Evolutionary conservation across 2,888 invertebrate species (phyloP), one percentile per base, ranked within the genome.

Genomic region (Leucophora obtusa): DNA sequence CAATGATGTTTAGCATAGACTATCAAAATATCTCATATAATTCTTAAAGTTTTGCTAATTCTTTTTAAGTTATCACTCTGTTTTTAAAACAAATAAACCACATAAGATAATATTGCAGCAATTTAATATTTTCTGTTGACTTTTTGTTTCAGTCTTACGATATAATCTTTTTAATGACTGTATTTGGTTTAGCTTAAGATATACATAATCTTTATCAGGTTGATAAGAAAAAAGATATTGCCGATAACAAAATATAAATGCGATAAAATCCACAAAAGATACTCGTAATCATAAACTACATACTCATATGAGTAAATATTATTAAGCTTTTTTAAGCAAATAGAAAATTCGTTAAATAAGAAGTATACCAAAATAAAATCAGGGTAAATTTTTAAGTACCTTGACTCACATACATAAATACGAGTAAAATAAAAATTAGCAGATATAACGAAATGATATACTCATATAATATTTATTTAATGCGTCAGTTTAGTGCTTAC

Each of bases 121-220:
- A 65, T 65, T 54, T 43, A 59, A 54, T 54, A 24, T 63, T 53
- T 65, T 78, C 33, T 68, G 54, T 50, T 47, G 17, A 21, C 35
- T 59, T 10, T 53, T 60, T 14, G 5, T 24, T 54, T 53, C 21
- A 59, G 24, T 17, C 35, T n/a, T 69, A 81, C 69, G 73, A 69
- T 51, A 73, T 81, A 81, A 77, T 77, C 76, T 66, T 69, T 17
- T 53, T 38, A 65, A 28, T 71, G 54, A 65, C 59, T 81, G n/a
- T 81, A 60, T 66, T 59, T 65, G 66, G 65, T 73, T 77, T 53
- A 81, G 73, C 69, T 74, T 62, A 73, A 74, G 79, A 77, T 77
- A 80, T 63, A 59, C 76, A 62, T 80, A 77, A 81, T 81, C 81
- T 70, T 74, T 77, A 77, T 73, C 73, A 81, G n/a, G 76, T 21